These are phyloP conservation scores for Platysternon megacephalum DNA, from an alignment of 2,113 vertebrate genomes.

Conservation along the genomic window DNA sequence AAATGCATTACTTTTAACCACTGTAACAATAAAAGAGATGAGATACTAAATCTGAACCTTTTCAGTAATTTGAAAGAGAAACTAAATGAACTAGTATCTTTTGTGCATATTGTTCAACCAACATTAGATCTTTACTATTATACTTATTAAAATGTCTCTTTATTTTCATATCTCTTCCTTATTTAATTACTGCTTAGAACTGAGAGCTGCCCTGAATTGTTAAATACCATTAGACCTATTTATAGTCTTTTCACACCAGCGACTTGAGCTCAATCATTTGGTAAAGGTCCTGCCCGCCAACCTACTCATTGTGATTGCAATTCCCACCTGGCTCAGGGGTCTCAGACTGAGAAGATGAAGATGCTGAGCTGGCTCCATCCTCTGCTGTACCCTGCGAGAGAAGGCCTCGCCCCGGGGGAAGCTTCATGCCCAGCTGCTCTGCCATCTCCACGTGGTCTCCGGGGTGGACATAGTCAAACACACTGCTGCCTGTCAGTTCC, in stretches of 20 bases:
- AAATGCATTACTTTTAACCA: slow-evolving; percentile 77
- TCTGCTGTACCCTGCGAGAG: slow-evolving; percentile 92
- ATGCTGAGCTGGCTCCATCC: slow-evolving; percentile 94
- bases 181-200: slow-evolving; percentile 84
- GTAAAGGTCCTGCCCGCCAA: slow-evolving; percentile 81
- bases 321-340: slow-evolving; percentile 97
- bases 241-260: slow-evolving; percentile 80
- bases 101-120: slow-evolving; percentile 77
- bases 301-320: slow-evolving; percentile 74
- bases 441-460: slow-evolving; percentile 99
- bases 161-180: slow-evolving; percentile 85
- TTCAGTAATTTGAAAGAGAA: slow-evolving; percentile 79
- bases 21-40: slow-evolving; percentile 74
- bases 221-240: slow-evolving; percentile 83
- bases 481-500: slow-evolving; percentile 99
- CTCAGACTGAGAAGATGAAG: slow-evolving; percentile 96
- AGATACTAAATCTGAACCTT: slow-evolving; percentile 75
- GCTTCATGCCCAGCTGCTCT: slow-evolving; percentile 99
- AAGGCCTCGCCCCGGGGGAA: slow-evolving; percentile 93
- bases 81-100: slow-evolving; percentile 78
- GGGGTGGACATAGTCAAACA: slow-evolving; percentile 98
- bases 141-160: slow-evolving; percentile 87
- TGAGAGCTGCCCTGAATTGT: slow-evolving; percentile 80
- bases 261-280: slow-evolving; percentile 77
- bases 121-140: slow-evolving; percentile 86